Base-by-base conservation (phyloP, 1,140 invertebrate genomes). In the Parapsyche elsis region DNA sequence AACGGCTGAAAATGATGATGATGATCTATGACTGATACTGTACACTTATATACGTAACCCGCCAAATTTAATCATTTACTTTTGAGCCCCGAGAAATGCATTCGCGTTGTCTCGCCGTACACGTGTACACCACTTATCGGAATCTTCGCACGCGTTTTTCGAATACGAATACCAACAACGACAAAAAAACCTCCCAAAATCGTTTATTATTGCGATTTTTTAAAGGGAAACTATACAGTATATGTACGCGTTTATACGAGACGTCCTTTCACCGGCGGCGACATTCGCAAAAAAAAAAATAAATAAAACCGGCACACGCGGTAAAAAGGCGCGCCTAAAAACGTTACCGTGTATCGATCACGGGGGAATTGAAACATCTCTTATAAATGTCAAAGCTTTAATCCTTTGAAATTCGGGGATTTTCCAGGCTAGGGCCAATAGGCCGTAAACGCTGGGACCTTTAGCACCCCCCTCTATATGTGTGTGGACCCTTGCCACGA, bases 311-410 rank as follows among this genome's bases (percentile, higher is more conserved):
- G n/a, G 64, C 14, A 19, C 57, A 2, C 57, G 5, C 16, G 16
- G 57, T 5, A 1, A 16, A 9, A 21, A 19, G 57, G 21, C 9
- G 16, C 45, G 49, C 16, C 14, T 67, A 67, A 67, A 67, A 67
- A 67, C 64, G 64, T 67, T 67, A 67, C 64, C 64, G 23, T 67
- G 21, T 67, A 73, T 73, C 44, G 71, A 73, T 73, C 71, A 73
- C 30, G 14, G 24, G 7, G 38, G 71, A 73, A 73, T 73, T 73
- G 71, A 73, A 73, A 73, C 71, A 46, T 73, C 71, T 46, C 71
- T 38, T 73, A 73, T 67, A 23, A 46, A 73, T 73, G 71, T 73
- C 71, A 46, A 46, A 73, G 38, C 71, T 49, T 73, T 73, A 73
- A 73, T 73, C 71, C 26, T 73, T 73, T 73, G 71, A 73, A 73